Base-by-base conservation (phyloP, 2,888 invertebrate species). In the Phoronis australis region DNA sequence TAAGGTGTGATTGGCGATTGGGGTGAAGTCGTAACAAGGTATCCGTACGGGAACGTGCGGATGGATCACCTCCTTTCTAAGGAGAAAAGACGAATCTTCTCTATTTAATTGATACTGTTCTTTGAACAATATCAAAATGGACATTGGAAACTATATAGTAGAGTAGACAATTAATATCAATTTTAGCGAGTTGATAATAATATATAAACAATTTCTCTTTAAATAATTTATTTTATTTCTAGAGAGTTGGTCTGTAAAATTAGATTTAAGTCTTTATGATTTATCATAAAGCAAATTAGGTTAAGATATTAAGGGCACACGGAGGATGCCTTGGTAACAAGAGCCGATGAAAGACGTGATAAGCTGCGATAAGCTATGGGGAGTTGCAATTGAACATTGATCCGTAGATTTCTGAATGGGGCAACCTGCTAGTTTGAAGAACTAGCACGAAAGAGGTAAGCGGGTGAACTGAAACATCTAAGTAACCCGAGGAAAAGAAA, bases 1-100 rank as follows among this genome's bases (percentile, higher is more conserved):
- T 31, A 66, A 21, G 57, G 64, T 60, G 51, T 43, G 59, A 44
- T 45, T 42, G 35, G 50, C 54, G 61, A 69, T 57, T 69, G 62
- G 69, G 65, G 63, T 59, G 54, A 71, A 70, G 69, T 70, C 69
- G 70, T 69, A 71, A 70, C 68, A 71, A 68, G 70, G 69, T 70
- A 68, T 59, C 69, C 56, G 65, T 70, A 71, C 42, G 47, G 67
- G 69, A 71, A 70, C 24, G 45, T 71, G 69, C 62, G 59, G 69
- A 57, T 68, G 68, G 68, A 68, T 60, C 55, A 68, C 65, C 67
- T 66, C 66, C 60, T 66, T 61, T 61, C 51, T 47, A 52, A 12
- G 9, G 9, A 31, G 15, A 31, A 31, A 15, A 31, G n/a, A n/a
- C n/a, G n/a, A n/a, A n/a, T n/a, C n/a, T n/a, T n/a, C n/a, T n/a